Conservation (phyloP, 92 coral and sea anemone genomes). For the Palythoa grandiflora region DNA sequence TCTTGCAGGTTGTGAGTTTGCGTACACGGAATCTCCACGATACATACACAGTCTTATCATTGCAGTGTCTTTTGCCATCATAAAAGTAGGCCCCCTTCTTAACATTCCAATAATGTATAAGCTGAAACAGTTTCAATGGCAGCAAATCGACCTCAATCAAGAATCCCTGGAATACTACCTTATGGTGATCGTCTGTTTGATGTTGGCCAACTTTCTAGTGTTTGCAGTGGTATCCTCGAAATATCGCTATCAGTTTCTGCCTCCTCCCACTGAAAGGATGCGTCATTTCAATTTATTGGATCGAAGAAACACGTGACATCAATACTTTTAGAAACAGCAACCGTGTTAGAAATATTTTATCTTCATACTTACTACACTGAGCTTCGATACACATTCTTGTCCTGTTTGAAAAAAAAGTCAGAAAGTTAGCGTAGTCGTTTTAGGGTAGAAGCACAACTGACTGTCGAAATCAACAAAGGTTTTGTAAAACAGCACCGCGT, state of each 20-base stretch:
- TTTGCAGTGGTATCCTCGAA: conserved; percentile 52
- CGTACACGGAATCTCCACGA: conserved; percentile 69
- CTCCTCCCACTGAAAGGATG: neutral
- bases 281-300: no score
- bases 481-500: no score
- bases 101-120: conserved; percentile 25
- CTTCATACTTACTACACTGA: no score
- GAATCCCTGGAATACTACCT: conserved; percentile 53
- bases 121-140: conserved; percentile 50
- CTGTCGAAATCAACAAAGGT: no score
- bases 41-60: no score
- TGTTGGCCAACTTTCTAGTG: neutral
- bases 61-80: conserved; percentile 37
- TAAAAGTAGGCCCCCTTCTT: conserved; percentile 57
- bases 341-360: no score
- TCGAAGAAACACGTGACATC: no score
- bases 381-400: no score
- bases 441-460: no score
- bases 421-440: no score
- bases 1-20: conserved; percentile 58
- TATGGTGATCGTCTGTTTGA: conserved; percentile 54
- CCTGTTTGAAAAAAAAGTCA: no score
- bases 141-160: neutral
- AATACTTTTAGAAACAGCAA: no score
- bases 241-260: conserved; percentile 39